Percentiles rank a stretch among this genome's conserved stretches.
phyloP scores from a whole-genome alignment of 2,888 invertebrate species.

The Melanotus villosus region DNA sequence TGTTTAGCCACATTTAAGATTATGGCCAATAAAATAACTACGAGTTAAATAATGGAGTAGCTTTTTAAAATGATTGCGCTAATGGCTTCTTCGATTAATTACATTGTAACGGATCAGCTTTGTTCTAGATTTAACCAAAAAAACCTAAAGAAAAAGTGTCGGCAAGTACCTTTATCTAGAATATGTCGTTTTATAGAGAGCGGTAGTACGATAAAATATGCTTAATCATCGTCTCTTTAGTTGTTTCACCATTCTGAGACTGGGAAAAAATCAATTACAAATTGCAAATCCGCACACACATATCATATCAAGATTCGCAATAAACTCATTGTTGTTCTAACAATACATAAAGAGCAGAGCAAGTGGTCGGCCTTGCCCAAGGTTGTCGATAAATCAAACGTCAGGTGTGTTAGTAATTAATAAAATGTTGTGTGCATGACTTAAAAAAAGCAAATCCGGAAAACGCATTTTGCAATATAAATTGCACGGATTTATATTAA shows the following conservation, averaged over 20 bases:
- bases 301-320: conserved; percentile 12
- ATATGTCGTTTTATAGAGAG: conserved; percentile 10
- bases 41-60: conserved; percentile 4
- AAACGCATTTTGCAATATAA: conserved; percentile 24
- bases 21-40: not conserved
- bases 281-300: not conserved
- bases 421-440: conserved; percentile 6
- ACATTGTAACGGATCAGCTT: conserved; percentile 28
- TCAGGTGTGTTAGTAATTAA: conserved; percentile 44
- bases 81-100: conserved; percentile 28
- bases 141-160: conserved; percentile 9
- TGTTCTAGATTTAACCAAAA: conserved; percentile 24
- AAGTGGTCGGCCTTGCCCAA: conserved; percentile 44
- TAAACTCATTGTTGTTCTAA: conserved; percentile 32
- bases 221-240: conserved; percentile 17
- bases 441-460: conserved; percentile 22
- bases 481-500: conserved; percentile 10
- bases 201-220: conserved; percentile 4
- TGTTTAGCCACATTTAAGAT: not conserved
- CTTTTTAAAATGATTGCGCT: conserved; percentile 19
- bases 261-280: not conserved
- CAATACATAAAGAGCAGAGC: conserved; percentile 21
- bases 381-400: conserved; percentile 40
- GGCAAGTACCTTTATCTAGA: conserved; percentile 10
- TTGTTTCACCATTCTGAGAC: not conserved